phyloP scores from a whole-genome alignment of 2,888 invertebrate genomes.

The Dexiosoma caninum region DNA sequence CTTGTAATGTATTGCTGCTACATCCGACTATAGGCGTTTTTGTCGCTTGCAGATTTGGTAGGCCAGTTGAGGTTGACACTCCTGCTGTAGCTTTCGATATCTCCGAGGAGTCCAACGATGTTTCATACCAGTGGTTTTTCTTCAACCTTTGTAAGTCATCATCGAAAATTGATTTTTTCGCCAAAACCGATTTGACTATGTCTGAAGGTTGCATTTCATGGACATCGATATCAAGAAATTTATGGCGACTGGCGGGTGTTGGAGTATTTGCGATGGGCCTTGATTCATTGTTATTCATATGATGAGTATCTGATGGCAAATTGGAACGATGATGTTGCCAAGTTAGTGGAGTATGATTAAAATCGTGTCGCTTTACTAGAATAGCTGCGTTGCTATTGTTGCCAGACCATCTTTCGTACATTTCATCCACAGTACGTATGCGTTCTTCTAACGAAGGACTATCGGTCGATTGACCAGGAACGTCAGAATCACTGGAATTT shows the following conservation, averaged over 20 bases:
- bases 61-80: conserved; percentile 72
- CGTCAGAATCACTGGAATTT: conserved; percentile 84
- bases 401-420: conserved; percentile 91
- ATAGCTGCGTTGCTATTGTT: conserved; percentile 67
- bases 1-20: conserved; percentile 64
- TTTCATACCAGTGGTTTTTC: conserved; percentile 90
- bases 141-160: conserved; percentile 96
- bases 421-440: conserved; percentile 94
- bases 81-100: conserved; percentile 62
- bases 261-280: conserved; percentile 34
- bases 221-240: conserved; percentile 88
- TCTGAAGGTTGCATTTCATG: conserved; percentile 93
- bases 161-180: conserved; percentile 96
- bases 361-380: conserved; percentile 65
- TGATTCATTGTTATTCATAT: conserved; percentile 69
- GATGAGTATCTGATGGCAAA: conserved; percentile 78
- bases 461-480: conserved; percentile 79
- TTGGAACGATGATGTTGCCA: conserved; percentile 67
- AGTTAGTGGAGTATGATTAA: conserved; percentile 51
- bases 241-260: conserved; percentile 80
- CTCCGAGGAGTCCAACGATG: conserved; percentile 69
- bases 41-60: conserved; percentile 76
- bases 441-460: conserved; percentile 93
- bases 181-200: conserved; percentile 93
- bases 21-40: conserved; percentile 70